These are phyloP conservation scores for Nansenia antarctica DNA, from an alignment of 2,113 vertebrate genomes.

Conservation along the genomic window DNA sequence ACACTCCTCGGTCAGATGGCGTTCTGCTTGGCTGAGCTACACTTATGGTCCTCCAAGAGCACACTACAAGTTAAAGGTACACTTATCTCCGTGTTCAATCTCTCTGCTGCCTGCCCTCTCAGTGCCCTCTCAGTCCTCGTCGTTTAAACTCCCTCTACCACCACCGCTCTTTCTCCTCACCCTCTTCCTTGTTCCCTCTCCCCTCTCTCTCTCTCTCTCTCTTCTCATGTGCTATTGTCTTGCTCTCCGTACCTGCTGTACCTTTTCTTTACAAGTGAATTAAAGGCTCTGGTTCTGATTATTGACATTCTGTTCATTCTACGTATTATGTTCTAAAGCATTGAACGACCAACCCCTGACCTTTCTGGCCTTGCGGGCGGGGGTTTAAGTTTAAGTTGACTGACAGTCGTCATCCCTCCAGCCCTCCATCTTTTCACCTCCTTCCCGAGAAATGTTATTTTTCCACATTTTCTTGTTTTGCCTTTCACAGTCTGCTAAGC, in stretches of 20 bases:
- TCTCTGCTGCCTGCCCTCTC: background rate
- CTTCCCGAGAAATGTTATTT: background rate
- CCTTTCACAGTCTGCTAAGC: conserved; percentile 73
- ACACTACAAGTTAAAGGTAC: conserved; percentile 82
- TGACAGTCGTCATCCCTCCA: conserved; percentile 32
- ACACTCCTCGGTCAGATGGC: conserved; percentile 84
- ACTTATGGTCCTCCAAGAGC: conserved; percentile 92
- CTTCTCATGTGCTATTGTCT: too few species aligned
- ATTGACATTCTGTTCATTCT: background rate
- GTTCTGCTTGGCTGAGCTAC: conserved; percentile 93
- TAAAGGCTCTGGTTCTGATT: background rate
- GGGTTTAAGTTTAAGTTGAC: conserved; percentile 42
- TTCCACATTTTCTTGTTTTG: conserved; percentile 3
- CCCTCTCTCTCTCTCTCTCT: background rate
- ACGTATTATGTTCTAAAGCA: background rate
- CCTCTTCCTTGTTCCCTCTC: background rate
- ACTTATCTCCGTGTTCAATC: background rate
- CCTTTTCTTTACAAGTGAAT: background rate
- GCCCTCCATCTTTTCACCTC: conserved; percentile 30
- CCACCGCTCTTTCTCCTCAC: background rate
- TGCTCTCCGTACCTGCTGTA: background rate
- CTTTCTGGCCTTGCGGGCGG: background rate
- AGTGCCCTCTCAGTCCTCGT: background rate
- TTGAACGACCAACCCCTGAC: background rate
- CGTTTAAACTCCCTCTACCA: too few species aligned